Evolutionary conservation across 1,140 invertebrate species (phyloP).

Genomic region (Drosophila novamexicana): DNA sequence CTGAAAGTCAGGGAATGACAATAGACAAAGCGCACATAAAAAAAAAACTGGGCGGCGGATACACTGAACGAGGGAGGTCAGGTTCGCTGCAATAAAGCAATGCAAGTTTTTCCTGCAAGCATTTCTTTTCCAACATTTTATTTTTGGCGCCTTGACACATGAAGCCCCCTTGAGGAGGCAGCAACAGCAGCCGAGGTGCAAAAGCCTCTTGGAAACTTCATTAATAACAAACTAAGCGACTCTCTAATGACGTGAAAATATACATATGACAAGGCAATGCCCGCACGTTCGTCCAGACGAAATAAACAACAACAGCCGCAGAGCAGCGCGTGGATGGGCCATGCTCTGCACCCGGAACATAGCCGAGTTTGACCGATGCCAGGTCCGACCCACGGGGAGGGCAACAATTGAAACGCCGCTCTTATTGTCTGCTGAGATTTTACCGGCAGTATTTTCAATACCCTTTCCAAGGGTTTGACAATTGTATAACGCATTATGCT

Average conservation of each 20-base stretch:
- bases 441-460: constrained; percentile 3
- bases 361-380: neutral
- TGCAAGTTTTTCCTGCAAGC: constrained; percentile 20
- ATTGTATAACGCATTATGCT: no score
- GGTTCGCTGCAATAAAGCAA: constrained; percentile 12
- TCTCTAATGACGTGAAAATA: constrained; percentile 55
- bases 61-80: neutral
- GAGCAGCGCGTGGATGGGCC: constrained; percentile 1
- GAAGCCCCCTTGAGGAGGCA: constrained; percentile 20
- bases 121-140: constrained; percentile 3
- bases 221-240: constrained; percentile 75
- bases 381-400: neutral
- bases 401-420: constrained; percentile 39
- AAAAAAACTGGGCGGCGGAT: constrained; percentile 20
- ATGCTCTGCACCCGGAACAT: constrained; percentile 16
- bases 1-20: constrained; percentile 49
- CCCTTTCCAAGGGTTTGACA: no score
- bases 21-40: constrained; percentile 19
- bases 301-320: neutral
- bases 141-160: constrained; percentile 46
- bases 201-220: constrained; percentile 67
- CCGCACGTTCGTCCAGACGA: constrained; percentile 19
- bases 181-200: constrained; percentile 43
- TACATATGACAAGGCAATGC: constrained; percentile 58
- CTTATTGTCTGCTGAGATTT: constrained; percentile 53